phyloP scores from a whole-genome alignment of 2,797 vertebrate species.

The Poeciliopsis paucimaculata region DNA sequence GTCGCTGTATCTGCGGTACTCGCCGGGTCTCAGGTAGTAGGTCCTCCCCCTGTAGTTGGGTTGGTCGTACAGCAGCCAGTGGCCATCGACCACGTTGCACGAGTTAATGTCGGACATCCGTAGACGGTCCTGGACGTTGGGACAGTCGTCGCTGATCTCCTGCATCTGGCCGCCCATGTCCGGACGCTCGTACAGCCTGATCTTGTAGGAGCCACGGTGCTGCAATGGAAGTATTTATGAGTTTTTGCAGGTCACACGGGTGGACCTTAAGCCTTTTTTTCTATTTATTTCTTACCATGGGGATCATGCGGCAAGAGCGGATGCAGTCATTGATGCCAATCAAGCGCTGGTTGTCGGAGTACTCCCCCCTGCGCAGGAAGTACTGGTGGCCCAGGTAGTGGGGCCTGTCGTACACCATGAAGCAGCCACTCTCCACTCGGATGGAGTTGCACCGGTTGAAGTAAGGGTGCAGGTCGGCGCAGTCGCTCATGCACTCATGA shows the following conservation, averaged over 20 bases:
- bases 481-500: constrained; percentile 72
- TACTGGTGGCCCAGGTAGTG: constrained; percentile 70
- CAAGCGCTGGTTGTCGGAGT: constrained; percentile 73
- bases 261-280: background rate
- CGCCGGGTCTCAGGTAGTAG: constrained; percentile 72
- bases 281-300: constrained; percentile 50
- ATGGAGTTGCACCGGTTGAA: constrained; percentile 76
- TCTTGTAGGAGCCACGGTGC: constrained; percentile 71
- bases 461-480: constrained; percentile 69
- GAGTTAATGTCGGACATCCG: constrained; percentile 70
- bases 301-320: constrained; percentile 71
- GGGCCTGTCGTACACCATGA: constrained; percentile 72
- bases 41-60: constrained; percentile 69
- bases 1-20: constrained; percentile 68
- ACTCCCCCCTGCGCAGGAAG: constrained; percentile 72
- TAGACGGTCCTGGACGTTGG: constrained; percentile 68
- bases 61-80: constrained; percentile 74
- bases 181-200: constrained; percentile 62
- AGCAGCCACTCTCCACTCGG: constrained; percentile 71
- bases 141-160: constrained; percentile 68
- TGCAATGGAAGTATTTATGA: constrained; percentile 24
- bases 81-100: constrained; percentile 68
- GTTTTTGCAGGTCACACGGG: background rate
- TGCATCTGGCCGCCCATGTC: constrained; percentile 71
- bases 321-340: constrained; percentile 72